Evolutionary conservation across 2,113 vertebrate species (phyloP), one percentile per base, ranked within the genome.

Genomic region (Phyllopteryx taeniolatus): DNA sequence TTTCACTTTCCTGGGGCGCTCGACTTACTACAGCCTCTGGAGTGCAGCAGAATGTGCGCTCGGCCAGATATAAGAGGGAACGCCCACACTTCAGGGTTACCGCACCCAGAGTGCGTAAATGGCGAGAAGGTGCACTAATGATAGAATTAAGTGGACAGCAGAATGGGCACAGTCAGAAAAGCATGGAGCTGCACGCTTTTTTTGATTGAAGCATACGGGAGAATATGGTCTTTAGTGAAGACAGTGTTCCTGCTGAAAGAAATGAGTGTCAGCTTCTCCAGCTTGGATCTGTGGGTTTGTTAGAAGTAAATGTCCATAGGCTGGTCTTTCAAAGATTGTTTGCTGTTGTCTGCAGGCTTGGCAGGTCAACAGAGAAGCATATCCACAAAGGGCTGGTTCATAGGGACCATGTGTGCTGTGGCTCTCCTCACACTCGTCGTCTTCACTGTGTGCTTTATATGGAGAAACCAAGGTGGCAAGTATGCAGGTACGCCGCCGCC

Each of bases 381-480:
- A 67, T 92, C 95, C 27, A 94, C 94, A 7, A 93, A 92, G 74
- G 93, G 94, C 75, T 98, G 96, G 98, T 92, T 98, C 76, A 95
- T 99, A 39, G 96, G 95, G 74, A 73, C 97, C 81, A 95, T 98
- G 96, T 96, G 96, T 33, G 95, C 94, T 0, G 79, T 95, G 22
- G 96, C 94, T 53, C 74, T 96, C 33, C 95, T 98, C 71, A 97
- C 94, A 11, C 91, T 99, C 1, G 77, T 93, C 22, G 83, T 91
- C 63, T 87, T 99, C 13, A 94, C 94, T 1, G 73, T 93, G 74
- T 99, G 96, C 90, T 98, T 98, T 81, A 91, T 98, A 86, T 91
- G 87, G 81, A 94, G 93, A 83, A 97, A 96, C 82, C 94, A 91
- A 92, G 96, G 95, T 79, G 97, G 97, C 62, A 99, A 96, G 91